Conservation (phyloP, 2,797 vertebrate genomes). For the Helicolenus hilgendorfi region DNA sequence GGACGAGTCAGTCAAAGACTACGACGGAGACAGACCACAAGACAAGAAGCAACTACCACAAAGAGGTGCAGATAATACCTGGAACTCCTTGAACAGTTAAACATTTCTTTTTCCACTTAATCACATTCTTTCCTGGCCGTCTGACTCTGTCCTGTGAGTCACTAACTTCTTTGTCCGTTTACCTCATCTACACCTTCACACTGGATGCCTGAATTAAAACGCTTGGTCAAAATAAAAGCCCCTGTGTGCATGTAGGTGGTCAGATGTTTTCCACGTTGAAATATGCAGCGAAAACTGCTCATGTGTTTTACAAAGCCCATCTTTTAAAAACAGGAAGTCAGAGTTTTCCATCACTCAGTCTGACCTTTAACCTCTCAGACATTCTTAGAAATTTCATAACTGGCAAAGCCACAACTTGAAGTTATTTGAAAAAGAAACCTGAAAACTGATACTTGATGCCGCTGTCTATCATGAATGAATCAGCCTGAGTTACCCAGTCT, state of each 20-base stretch:
- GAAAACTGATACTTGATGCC: not conserved
- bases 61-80: slow-evolving; percentile 17
- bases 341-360: slow-evolving; percentile 73
- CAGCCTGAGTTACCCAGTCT: not conserved
- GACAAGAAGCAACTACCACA: not conserved
- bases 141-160: slow-evolving; percentile 4
- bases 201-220: not conserved
- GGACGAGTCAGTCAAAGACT: slow-evolving; percentile 4
- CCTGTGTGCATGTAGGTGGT: not conserved
- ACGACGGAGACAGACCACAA: not conserved
- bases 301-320: slow-evolving; percentile 16
- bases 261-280: not conserved
- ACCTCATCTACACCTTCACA: not conserved
- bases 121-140: not conserved
- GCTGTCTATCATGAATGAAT: not conserved
- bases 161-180: slow-evolving; percentile 17
- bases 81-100: slow-evolving; percentile 1
- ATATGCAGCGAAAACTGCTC: not conserved
- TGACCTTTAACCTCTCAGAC: slow-evolving; percentile 76
- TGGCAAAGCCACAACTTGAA: slow-evolving; percentile 83
- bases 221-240: not conserved
- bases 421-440: not conserved
- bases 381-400: slow-evolving; percentile 72
- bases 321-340: slow-evolving; percentile 73
- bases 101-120: not conserved